Base-by-base conservation (phyloP, 2,113 vertebrate genomes). In the Benitochromis conjunctus region DNA sequence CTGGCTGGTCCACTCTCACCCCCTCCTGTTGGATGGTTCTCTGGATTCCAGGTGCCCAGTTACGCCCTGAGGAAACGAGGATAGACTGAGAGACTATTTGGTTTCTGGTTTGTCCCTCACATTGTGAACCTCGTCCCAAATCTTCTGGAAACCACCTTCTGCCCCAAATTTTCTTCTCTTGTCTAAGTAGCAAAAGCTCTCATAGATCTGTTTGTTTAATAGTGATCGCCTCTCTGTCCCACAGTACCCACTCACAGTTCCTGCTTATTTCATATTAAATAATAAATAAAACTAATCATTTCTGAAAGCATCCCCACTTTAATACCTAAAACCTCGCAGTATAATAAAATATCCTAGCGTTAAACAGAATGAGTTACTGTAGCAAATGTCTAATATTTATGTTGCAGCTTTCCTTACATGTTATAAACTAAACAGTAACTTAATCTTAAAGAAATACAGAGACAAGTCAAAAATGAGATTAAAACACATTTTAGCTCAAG, bases 61-160 rank as follows among this genome's bases (percentile, higher is more conserved):
- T 9, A 64, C 19, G 38, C 34, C 64, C 9, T 5, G n/a, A 24
- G 4, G 36, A 66, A 69, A 69, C 0, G 7, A 69, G 12, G 36
- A 69, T 3, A 69, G 62, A 38, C 34, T 21, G 11, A 21, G 10
- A 64, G 19, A 21, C 19, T 38, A 21, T 64, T 0, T 38, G 4
- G 34, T 38, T 64, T 66, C 60, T 5, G 19, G 6, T 38, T 36
- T 38, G 34, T 66, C 60, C 34, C 19, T 66, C 60, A 64, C 1
- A 0, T 38, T 64, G 34, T 19, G 2, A 64, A 64, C n/a, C 6
- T 21, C 0, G 1, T 12, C 9, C 0, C 60, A 64, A 64, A 36
- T 64, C 18, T 36, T n/a, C 31, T 64, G 31, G 18, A 36, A 64
- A n/a, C 18, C 31, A 64, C 6, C 18, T 36, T 36, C 31, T 12